These are phyloP conservation scores for Berghia stephanieae DNA, from an alignment of 1,140 invertebrate species.

Conservation along the genomic window DNA sequence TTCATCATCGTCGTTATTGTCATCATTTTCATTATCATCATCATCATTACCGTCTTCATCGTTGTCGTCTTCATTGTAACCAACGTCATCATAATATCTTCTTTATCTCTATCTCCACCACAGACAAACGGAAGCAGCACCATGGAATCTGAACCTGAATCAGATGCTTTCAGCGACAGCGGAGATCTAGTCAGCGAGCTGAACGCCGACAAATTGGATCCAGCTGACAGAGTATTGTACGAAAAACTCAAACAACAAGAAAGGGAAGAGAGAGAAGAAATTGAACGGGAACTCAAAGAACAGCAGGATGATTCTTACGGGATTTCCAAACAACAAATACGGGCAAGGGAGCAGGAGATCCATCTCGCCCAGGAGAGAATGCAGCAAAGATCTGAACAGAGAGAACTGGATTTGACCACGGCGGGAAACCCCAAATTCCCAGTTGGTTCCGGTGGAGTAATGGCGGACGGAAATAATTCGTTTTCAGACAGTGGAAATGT, in stretches of 20 bases:
- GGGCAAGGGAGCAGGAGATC: conserved; percentile 47
- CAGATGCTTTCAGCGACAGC: conserved; percentile 54
- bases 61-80: too few species aligned
- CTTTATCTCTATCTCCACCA: conserved; percentile 47
- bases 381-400: conserved; percentile 56
- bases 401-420: conserved; percentile 42
- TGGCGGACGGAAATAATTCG: background rate
- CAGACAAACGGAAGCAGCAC: conserved; percentile 66
- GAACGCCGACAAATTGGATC: conserved; percentile 68
- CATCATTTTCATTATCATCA: too few species aligned
- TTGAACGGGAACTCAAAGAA: conserved; percentile 64
- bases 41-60: too few species aligned
- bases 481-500: background rate
- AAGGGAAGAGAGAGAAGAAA: conserved; percentile 65
- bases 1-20: too few species aligned
- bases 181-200: conserved; percentile 71
- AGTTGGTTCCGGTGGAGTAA: too few species aligned
- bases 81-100: too few species aligned
- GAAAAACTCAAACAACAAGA: conserved; percentile 79
- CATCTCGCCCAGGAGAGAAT: conserved; percentile 57
- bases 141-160: conserved; percentile 70
- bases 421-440: conserved; percentile 34
- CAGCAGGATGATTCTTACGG: conserved; percentile 60
- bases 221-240: conserved; percentile 73
- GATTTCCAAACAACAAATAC: conserved; percentile 47